A percentile compares a stretch with the other conserved stretches of the same genome.
These are phyloP conservation scores for Gonatopus flavifemur DNA, from an alignment of 1,140 invertebrate species.

Conservation along the genomic window DNA sequence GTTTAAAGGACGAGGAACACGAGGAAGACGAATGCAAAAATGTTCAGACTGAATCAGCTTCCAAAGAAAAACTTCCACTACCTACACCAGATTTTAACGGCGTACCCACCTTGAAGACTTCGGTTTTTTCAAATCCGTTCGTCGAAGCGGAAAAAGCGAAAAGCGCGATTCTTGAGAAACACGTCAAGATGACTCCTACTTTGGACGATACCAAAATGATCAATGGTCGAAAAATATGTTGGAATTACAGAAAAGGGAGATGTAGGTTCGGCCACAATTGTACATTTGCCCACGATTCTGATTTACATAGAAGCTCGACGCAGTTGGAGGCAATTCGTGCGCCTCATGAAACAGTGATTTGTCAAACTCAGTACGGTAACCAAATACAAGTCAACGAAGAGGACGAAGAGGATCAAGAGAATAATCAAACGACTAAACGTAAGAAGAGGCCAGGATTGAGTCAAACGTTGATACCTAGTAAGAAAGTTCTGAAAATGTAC, in stretches of 20 bases:
- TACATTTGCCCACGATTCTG: slow-evolving; percentile 89
- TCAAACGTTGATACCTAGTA: slow-evolving; percentile 76
- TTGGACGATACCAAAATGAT: slow-evolving; percentile 72
- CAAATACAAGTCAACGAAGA: slow-evolving; percentile 44
- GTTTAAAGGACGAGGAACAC: slow-evolving; percentile 48
- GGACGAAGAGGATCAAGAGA: slow-evolving; percentile 60
- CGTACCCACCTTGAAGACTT: slow-evolving; percentile 56
- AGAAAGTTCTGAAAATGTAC: slow-evolving; percentile 82
- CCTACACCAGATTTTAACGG: slow-evolving; percentile 60
- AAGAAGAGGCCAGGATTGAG: slow-evolving; percentile 79
- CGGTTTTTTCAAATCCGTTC: slow-evolving; percentile 89
- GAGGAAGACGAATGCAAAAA: slow-evolving; percentile 24
- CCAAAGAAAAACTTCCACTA: slow-evolving; percentile 57
- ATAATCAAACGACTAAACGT: slow-evolving; percentile 61
- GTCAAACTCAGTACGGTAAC: slow-evolving; percentile 51
- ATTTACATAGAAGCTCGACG: slow-evolving; percentile 66
- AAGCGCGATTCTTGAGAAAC: slow-evolving; percentile 84
- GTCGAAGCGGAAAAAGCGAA: slow-evolving; percentile 86
- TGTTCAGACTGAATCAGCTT: slow-evolving; percentile 34
- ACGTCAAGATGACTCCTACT: slow-evolving; percentile 86
- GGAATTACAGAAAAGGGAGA: slow-evolving; percentile 88
- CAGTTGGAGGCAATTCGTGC: slow-evolving; percentile 62
- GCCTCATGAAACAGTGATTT: slow-evolving; percentile 57
- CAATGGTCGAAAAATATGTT: slow-evolving; percentile 88
- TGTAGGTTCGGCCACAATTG: slow-evolving; percentile 92